A percentile compares a stretch with the other conserved stretches of the same genome.
Conservation (phyloP, 2,888 invertebrate genomes). For the Limenitis camilla region DNA sequence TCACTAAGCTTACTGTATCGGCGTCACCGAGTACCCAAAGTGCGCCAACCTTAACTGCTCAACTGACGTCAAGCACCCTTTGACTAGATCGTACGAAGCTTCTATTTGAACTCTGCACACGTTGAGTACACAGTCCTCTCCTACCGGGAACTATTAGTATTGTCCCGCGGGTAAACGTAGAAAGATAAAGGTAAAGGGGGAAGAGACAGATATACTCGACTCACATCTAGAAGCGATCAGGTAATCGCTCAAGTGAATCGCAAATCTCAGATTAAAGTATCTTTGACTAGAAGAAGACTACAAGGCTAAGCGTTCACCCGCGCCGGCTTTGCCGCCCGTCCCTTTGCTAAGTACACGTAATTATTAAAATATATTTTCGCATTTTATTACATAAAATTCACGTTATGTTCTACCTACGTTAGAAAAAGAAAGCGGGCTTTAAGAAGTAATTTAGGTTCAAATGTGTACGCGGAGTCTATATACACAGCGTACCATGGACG, state of each 20-base stretch:
- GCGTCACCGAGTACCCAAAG: slow-evolving; percentile 57
- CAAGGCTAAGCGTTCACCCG: slow-evolving; percentile 54
- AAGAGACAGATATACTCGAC: slow-evolving; percentile 24
- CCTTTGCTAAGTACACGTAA: slow-evolving; percentile 72
- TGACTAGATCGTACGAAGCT: slow-evolving; percentile 50
- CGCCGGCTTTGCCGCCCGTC: slow-evolving; percentile 69
- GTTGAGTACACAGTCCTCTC: slow-evolving; percentile 57
- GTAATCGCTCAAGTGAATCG: not conserved
- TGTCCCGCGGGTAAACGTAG: slow-evolving; percentile 65
- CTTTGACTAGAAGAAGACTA: slow-evolving; percentile 37
- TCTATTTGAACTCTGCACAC: slow-evolving; percentile 37
- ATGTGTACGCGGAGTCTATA: slow-evolving; percentile 71
- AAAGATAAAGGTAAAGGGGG: slow-evolving; percentile 26
- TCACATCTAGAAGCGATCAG: slow-evolving; percentile 6
- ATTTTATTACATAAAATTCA: slow-evolving; percentile 75
- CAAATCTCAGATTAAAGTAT: slow-evolving; percentile 18
- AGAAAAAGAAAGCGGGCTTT: slow-evolving; percentile 71
- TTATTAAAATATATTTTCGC: slow-evolving; percentile 75
- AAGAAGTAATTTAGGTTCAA: slow-evolving; percentile 65
- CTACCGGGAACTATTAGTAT: slow-evolving; percentile 56
- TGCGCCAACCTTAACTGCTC: slow-evolving; percentile 49
- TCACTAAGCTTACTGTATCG: slow-evolving; percentile 69
- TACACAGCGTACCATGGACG: slow-evolving; percentile 75
- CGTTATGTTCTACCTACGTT: slow-evolving; percentile 73
- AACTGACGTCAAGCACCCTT: slow-evolving; percentile 10